Evolutionary conservation across 2,113 vertebrate species (phyloP).

Genomic region (Sterrhoptilus dennistouni): DNA sequence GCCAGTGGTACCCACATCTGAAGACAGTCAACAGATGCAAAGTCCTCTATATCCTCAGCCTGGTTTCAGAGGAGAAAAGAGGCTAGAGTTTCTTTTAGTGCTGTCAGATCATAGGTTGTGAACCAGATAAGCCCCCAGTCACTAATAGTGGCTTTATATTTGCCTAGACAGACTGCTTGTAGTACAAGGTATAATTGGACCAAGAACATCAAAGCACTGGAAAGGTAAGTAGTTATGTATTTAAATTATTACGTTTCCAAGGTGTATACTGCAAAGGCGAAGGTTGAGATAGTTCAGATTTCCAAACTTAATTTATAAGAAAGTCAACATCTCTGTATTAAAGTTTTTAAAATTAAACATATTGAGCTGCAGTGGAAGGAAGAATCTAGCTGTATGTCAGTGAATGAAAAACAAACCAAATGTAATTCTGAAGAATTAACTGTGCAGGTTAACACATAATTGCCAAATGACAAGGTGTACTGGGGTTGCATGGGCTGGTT

Average conservation of each 20-base stretch:
- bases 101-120: not conserved
- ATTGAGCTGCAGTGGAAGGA: not conserved
- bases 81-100: not conserved
- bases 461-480: not conserved
- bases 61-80: not conserved
- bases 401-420: not conserved
- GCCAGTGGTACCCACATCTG: not conserved
- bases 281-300: not conserved
- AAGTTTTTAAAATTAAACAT: not conserved
- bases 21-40: not conserved
- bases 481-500: not conserved
- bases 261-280: not conserved
- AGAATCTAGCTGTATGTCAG: not conserved
- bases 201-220: not conserved
- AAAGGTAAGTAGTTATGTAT: not conserved
- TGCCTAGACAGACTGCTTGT: not conserved
- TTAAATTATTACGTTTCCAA: not conserved
- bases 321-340: not conserved
- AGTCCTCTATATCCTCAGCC: not conserved
- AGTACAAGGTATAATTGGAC: not conserved
- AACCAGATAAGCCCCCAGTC: not conserved
- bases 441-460: not conserved
- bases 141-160: not conserved
- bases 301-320: not conserved
- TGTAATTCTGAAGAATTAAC: not conserved